Conservation (phyloP, 2,113 vertebrate genomes). For the Capreolus pygargus region DNA sequence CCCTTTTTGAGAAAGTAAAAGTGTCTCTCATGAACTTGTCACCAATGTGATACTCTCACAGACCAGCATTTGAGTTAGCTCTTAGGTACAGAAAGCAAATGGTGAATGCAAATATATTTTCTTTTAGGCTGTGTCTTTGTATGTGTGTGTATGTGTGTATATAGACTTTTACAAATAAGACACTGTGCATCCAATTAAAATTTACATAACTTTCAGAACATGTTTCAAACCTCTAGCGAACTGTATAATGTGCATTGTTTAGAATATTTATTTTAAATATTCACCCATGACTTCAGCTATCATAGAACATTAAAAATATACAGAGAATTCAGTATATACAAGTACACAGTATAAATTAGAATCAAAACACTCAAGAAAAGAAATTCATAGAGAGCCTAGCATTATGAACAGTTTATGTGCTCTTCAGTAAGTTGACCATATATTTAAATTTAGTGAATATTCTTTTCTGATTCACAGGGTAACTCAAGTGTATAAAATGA, state of each 20-base stretch:
- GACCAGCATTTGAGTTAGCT: not conserved
- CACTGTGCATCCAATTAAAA: not conserved
- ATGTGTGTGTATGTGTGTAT: not conserved
- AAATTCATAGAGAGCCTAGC: not conserved
- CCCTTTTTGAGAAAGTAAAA: not conserved
- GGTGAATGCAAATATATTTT: not conserved
- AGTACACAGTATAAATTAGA: not conserved
- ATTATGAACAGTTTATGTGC: not conserved
- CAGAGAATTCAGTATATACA: not conserved
- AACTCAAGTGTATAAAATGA: not conserved
- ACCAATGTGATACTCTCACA: not conserved
- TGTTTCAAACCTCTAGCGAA: not conserved
- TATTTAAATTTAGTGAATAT: not conserved
- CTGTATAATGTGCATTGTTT: not conserved
- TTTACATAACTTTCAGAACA: not conserved
- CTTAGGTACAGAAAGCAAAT: not conserved
- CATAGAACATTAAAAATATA: not conserved
- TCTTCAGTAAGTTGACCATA: not conserved
- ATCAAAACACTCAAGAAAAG: not conserved
- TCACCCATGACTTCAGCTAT: not conserved
- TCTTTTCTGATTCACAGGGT: not conserved
- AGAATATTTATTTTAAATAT: conserved; percentile 34
- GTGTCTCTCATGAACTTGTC: not conserved
- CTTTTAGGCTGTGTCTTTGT: not conserved
- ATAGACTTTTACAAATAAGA: not conserved